A percentile compares a stretch with the other conserved stretches of the same genome.
Conservation (phyloP, 2,113 vertebrate genomes). For the Astur gentilis region DNA sequence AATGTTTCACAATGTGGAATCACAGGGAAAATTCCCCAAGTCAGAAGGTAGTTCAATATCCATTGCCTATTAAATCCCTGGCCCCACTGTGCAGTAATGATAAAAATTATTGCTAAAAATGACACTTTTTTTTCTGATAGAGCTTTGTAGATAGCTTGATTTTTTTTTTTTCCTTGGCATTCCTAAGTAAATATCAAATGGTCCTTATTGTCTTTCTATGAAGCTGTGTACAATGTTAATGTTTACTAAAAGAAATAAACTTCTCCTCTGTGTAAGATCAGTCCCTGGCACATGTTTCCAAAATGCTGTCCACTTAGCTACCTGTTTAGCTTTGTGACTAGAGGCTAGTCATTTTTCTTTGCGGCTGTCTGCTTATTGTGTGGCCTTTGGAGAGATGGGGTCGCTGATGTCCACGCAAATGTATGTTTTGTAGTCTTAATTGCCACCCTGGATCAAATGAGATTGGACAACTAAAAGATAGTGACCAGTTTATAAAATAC, state of each 20-base stretch:
- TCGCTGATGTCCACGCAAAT: fast-evolving
- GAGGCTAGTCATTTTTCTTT: not conserved
- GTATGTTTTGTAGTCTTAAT: not conserved
- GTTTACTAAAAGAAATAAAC: not conserved
- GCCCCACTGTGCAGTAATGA: not conserved
- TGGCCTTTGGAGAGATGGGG: not conserved
- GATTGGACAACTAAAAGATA: not conserved
- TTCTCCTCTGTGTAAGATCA: not conserved
- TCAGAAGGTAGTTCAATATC: not conserved
- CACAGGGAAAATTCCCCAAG: not conserved
- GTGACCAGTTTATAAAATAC: not conserved
- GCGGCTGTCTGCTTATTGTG: not conserved
- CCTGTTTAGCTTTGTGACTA: not conserved
- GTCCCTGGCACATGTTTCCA: not conserved
- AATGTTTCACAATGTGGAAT: not conserved
- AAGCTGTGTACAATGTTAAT: not conserved
- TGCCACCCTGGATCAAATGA: not conserved
- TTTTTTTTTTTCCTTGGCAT: not conserved
- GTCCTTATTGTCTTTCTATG: not conserved
- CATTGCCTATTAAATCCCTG: not conserved
- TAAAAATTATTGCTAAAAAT: not conserved
- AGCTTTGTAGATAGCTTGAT: not conserved
- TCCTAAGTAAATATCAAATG: not conserved
- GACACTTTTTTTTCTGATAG: not conserved
- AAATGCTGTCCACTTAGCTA: not conserved